Evolutionary conservation across 2,888 invertebrate species (phyloP).

Genomic region (Meghimatium bilineatum): DNA sequence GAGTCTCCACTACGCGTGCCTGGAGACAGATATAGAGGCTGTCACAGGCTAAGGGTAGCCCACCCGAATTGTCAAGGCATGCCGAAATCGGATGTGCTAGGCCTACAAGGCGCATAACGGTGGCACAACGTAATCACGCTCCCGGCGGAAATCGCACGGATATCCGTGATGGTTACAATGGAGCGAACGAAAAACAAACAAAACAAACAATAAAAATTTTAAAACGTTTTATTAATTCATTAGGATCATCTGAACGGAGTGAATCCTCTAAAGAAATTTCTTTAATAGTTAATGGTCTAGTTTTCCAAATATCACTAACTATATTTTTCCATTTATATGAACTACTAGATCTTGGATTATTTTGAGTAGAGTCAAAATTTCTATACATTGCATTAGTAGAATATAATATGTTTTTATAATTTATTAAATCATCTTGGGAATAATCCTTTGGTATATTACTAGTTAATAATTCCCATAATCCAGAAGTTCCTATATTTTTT

Average conservation of each 20-base stretch:
- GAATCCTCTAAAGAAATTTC: too few relatives aligned
- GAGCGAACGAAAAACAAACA: too few relatives aligned
- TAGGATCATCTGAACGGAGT: background rate
- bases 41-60: too few relatives aligned
- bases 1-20: too few relatives aligned
- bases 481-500: slow-evolving; percentile 1
- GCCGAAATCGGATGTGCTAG: too few relatives aligned
- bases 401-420: background rate
- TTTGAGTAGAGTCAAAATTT: background rate
- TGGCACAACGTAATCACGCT: too few relatives aligned
- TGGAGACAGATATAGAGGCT: too few relatives aligned
- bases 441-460: background rate
- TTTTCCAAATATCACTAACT: too few relatives aligned
- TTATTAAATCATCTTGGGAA: background rate
- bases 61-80: too few relatives aligned
- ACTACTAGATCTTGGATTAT: background rate
- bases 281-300: slow-evolving; percentile 9
- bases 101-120: too few relatives aligned
- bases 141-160: too few relatives aligned
- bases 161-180: background rate
- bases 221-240: background rate
- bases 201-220: too few relatives aligned
- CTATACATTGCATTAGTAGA: slow-evolving; percentile 7
- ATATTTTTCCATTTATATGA: background rate
- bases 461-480: slow-evolving; percentile 23